Base-by-base conservation (phyloP, 53 echinoderm and acorn worm species). In the Apostichopus leukothele region DNA sequence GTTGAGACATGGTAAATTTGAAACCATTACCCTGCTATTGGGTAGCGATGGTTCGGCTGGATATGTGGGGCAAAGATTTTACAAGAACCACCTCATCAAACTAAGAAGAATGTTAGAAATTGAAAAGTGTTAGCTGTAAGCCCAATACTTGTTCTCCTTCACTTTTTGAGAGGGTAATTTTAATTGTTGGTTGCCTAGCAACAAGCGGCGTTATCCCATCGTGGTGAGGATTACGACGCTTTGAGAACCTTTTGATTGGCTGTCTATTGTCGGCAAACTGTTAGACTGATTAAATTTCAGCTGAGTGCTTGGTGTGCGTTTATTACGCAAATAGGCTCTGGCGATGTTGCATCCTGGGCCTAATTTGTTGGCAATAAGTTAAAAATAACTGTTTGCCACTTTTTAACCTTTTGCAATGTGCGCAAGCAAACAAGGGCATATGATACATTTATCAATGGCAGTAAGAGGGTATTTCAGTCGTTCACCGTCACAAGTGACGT, bases 221-320 rank as follows among this genome's bases (percentile, higher is more conserved):
- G 81, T 81, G 81, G 81, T 81, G 81, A 8, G 81, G 81, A 81
- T 81, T 81, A 81, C 59, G 81, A 81, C 22, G 55, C 81, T 81
- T 14, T 81, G 81, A 54, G 81, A 81, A 55, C 54, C 81, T 59
- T 81, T 81, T 81, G 81, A 81, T 81, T 81, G 81, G 81, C 81
- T 81, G 81, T 20, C 81, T 54, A 81, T 81, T 81, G 81, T 79
- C 81, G 13, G 81, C 22, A 81, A 81, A 81, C 53, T 81, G 55
- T 81, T 81, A 55, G 55, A 81, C 81, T 81, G 81, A 81, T 81
- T 81, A 81, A 81, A 81, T 81, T 81, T 81, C 81, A 55, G 53
- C 55, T 53, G 81, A 71, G 81, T 53, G 55, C 81, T 81, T 18
- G 7, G 81, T 81, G 51, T 59, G 53, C 59, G 55, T 81, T 81